Evolutionary conservation across 2,888 invertebrate species (phyloP).

Genomic region (Minunthozetes semirufus): DNA sequence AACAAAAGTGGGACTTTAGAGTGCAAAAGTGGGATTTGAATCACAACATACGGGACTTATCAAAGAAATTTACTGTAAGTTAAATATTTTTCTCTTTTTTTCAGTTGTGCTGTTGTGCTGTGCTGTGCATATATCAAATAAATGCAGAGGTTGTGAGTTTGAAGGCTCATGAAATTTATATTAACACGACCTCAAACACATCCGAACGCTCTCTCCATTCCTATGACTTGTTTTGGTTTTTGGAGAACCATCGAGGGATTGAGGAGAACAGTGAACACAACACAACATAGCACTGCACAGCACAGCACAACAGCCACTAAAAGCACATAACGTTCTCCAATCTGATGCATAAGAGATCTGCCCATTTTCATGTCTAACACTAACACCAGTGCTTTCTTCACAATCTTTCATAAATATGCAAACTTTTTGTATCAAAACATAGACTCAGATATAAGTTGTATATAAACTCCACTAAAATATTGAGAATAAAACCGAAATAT

Average conservation of each 20-base stretch:
- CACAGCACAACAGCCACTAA: not conserved
- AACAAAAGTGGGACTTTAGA: no score
- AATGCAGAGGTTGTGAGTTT: slow-evolving; percentile 14
- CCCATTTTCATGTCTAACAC: slow-evolving; percentile 25
- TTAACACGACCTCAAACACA: slow-evolving; percentile 14
- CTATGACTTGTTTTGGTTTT: not conserved
- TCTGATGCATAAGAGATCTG: not conserved
- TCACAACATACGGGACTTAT: no score
- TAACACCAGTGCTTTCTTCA: not conserved
- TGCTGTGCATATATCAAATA: slow-evolving; percentile 6
- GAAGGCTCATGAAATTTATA: slow-evolving; percentile 27
- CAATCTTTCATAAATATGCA: slow-evolving; percentile 2
- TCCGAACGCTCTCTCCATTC: not conserved
- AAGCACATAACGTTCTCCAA: not conserved
- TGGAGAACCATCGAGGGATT: no score
- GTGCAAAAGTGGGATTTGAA: no score
- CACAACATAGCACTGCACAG: not conserved
- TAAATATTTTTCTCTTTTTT: not conserved
- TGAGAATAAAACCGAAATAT: no score
- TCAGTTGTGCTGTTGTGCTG: no score
- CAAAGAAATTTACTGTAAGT: no score
- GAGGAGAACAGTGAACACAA: no score
- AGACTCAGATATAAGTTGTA: not conserved
- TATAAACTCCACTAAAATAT: not conserved
- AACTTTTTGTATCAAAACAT: slow-evolving; percentile 14